Evolutionary conservation across 2,888 invertebrate genomes (phyloP), one percentile per base, ranked within the genome.

Genomic region (Drosophila emarginata): DNA sequence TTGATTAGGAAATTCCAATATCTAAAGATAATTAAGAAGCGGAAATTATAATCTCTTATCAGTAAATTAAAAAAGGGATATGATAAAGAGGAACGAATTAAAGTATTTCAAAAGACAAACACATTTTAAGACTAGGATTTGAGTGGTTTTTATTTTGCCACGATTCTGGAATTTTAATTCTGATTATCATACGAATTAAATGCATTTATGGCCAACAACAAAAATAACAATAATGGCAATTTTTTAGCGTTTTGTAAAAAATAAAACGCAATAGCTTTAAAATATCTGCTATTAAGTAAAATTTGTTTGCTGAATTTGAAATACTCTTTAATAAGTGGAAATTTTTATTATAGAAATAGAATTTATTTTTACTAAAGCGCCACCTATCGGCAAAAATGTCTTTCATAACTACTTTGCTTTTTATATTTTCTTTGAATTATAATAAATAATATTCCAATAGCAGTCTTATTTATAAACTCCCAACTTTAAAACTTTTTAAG

Each of bases 31-130:
- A 11, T 18, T 21, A 11, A 2, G 32, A 32, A 53, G 40, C 72
- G 72, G 72, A 69, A 69, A 57, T 53, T 54, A 67, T 72, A 70
- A 53, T 72, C 37, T 28, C 26, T 54, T 52, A 45, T 39, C 15
- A 64, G 45, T 40, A 57, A 45, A 45, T 45, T 45, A 45, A 45
- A 21, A 26, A 26, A 45, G 45, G 45, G 21, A 45, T 45, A 45
- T 21, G 45, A 45, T 45, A 45, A 45, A 40, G 40, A 14, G 14
- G 4, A 40, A 39, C 39, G 2, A 14, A 40, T 40, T 7, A 40
- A 40, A 18, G 40, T 45, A 18, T 45, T 40, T 2, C 4, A 18
- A 45, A 18, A 9, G 9, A 7, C 18, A 45, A 45, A 45, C 4
- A 9, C 12, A 21, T 45, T 45, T 21, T 21, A 21, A 45, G 45